Evolutionary conservation across 2,797 vertebrate genomes (phyloP).

Genomic region (Sandelia bainsii): DNA sequence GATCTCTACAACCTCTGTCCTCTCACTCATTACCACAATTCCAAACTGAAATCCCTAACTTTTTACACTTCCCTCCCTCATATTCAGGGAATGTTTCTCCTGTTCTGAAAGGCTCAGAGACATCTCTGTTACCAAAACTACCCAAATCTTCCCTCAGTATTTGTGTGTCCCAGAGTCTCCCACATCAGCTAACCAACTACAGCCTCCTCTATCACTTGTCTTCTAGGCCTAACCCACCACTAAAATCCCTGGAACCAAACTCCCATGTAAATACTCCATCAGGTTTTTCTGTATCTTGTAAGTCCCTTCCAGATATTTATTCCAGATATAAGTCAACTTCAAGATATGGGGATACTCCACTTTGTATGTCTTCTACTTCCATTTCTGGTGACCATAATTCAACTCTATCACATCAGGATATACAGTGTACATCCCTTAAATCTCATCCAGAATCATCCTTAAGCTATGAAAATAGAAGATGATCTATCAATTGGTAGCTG

Average conservation of each 20-base stretch:
- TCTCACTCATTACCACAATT: slow-evolving; percentile 21
- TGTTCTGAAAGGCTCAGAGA: slow-evolving; percentile 24
- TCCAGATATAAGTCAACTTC: slow-evolving; percentile 15
- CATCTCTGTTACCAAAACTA: slow-evolving; percentile 39
- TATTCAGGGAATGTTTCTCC: slow-evolving; percentile 23
- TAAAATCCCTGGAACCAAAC: slow-evolving; percentile 2
- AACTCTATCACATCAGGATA: slow-evolving; percentile 20
- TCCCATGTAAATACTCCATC: neutral
- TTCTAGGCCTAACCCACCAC: slow-evolving; percentile 15
- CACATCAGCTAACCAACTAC: slow-evolving; percentile 40
- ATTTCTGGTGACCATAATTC: slow-evolving; percentile 21
- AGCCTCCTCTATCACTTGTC: slow-evolving; percentile 30
- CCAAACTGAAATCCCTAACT: slow-evolving; percentile 37
- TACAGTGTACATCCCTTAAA: slow-evolving; percentile 6
- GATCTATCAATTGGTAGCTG: slow-evolving; percentile 49
- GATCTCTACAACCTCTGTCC: slow-evolving; percentile 33
- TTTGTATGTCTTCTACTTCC: slow-evolving; percentile 9
- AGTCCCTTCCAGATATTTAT: slow-evolving; percentile 5
- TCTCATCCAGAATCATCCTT: slow-evolving; percentile 4
- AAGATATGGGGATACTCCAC: slow-evolving; percentile 6
- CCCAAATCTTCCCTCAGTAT: slow-evolving; percentile 30
- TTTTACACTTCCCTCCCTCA: neutral
- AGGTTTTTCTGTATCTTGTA: slow-evolving; percentile 6
- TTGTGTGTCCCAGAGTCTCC: slow-evolving; percentile 31
- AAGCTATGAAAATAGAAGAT: slow-evolving; percentile 18